phyloP scores from a whole-genome alignment of 30 jellyfish, hydroid and myxozoan species.

The Hydra vulgaris region DNA sequence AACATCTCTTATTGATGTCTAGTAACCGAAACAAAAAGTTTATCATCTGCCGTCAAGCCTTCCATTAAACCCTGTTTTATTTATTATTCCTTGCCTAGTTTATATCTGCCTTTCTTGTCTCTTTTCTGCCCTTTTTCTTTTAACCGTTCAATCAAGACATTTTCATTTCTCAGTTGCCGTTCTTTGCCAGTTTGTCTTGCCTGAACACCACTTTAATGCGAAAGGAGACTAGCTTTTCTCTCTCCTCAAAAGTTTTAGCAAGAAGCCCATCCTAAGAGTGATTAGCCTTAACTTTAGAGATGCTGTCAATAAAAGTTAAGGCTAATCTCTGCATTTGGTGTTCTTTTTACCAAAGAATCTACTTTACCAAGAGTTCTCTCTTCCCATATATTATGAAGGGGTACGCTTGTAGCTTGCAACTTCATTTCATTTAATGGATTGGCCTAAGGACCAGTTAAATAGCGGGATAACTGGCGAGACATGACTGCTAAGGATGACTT shows the following conservation, averaged over 20 bases:
- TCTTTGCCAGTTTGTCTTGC: neutral
- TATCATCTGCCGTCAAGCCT: neutral
- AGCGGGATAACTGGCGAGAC: neutral
- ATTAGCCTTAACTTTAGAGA: neutral
- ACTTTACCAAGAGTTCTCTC: neutral
- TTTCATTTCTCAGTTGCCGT: neutral
- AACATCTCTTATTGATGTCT: neutral
- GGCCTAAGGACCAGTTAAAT: neutral
- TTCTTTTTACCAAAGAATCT: neutral
- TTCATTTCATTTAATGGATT: neutral
- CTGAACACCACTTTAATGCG: neutral
- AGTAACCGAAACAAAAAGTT: neutral
- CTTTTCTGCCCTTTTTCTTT: neutral
- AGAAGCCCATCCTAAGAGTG: neutral
- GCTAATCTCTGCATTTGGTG: neutral
- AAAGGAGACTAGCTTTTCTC: neutral
- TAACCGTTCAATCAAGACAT: neutral
- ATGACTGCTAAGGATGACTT: neutral
- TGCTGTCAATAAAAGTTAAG: neutral
- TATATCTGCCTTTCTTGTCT: neutral
- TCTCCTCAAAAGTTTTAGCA: neutral
- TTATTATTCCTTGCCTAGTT: neutral
- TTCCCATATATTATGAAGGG: neutral
- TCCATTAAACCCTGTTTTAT: neutral
- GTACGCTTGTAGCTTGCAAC: neutral